Percentiles rank a stretch among this genome's conserved stretches.
Conservation (phyloP, 1,140 invertebrate genomes). For the Stenopsyche tienmushanensis region DNA sequence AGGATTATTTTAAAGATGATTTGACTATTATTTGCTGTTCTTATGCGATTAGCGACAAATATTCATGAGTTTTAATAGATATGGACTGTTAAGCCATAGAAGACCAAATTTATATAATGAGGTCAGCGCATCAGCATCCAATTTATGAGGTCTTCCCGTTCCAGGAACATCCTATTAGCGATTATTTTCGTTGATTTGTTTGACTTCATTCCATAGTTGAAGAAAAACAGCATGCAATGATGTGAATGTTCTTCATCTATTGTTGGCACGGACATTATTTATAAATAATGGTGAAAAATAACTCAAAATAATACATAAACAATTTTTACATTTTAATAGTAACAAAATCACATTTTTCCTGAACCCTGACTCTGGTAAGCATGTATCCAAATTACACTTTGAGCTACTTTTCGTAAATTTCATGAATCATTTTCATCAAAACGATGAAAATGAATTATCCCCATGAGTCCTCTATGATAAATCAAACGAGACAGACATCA, state of each 20-base stretch:
- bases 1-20: too few species aligned
- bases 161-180: not conserved
- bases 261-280: not conserved
- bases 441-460: not conserved
- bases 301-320: not conserved
- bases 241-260: not conserved
- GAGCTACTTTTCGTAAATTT: not conserved
- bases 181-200: not conserved
- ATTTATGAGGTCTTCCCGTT: not conserved
- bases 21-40: not conserved
- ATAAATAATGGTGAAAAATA: not conserved
- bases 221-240: not conserved
- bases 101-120: not conserved
- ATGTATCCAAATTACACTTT: too few species aligned
- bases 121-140: not conserved
- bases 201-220: not conserved
- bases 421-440: not conserved
- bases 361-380: too few species aligned
- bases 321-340: not conserved
- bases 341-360: not conserved
- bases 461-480: too few species aligned
- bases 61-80: not conserved
- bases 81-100: too few species aligned
- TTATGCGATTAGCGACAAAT: not conserved
- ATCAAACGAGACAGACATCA: too few species aligned